Percentiles rank a stretch among this genome's conserved stretches.
Evolutionary conservation across 2,888 invertebrate species (phyloP).

Genomic region (Acleris literana): DNA sequence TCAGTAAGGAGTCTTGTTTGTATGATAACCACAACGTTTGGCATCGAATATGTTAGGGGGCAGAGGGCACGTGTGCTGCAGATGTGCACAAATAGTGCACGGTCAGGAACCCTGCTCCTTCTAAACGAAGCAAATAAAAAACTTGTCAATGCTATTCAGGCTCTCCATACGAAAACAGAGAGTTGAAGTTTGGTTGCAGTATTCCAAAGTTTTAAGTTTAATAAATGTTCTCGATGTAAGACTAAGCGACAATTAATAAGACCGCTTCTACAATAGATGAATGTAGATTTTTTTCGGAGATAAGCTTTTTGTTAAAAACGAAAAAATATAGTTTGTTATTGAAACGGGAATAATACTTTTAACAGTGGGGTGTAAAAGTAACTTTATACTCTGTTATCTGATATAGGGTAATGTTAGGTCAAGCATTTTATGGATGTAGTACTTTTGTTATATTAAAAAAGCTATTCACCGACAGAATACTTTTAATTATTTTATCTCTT

Average conservation of each 20-base stretch:
- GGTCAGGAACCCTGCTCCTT: conserved; percentile 47
- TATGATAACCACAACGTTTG: too few relatives aligned
- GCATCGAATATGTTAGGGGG: conserved; percentile 30
- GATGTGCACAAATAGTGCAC: conserved; percentile 57
- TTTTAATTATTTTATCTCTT: too few relatives aligned
- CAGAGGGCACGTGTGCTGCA: conserved; percentile 68
- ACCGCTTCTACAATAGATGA: conserved; percentile 21
- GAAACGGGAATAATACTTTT: conserved; percentile 13
- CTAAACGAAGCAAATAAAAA: background rate
- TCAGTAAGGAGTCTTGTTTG: too few relatives aligned
- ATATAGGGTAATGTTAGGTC: conserved; percentile 23
- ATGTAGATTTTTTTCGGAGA: conserved; percentile 28
- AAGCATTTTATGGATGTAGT: conserved; percentile 3
- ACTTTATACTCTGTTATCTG: conserved; percentile 12
- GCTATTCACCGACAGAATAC: background rate
- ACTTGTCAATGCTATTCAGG: too few relatives aligned
- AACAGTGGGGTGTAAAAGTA: conserved; percentile 17
- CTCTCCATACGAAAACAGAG: too few relatives aligned
- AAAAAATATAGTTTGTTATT: conserved; percentile 8
- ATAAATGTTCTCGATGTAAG: conserved; percentile 11
- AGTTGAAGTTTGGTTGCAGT: too few relatives aligned
- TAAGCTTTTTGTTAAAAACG: conserved; percentile 22
- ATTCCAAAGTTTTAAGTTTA: background rate
- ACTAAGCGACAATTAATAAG: conserved; percentile 31
- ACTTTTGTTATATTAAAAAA: background rate